Conservation (phyloP, 2,113 vertebrate species). For the Nothoprocta perdicaria region DNA sequence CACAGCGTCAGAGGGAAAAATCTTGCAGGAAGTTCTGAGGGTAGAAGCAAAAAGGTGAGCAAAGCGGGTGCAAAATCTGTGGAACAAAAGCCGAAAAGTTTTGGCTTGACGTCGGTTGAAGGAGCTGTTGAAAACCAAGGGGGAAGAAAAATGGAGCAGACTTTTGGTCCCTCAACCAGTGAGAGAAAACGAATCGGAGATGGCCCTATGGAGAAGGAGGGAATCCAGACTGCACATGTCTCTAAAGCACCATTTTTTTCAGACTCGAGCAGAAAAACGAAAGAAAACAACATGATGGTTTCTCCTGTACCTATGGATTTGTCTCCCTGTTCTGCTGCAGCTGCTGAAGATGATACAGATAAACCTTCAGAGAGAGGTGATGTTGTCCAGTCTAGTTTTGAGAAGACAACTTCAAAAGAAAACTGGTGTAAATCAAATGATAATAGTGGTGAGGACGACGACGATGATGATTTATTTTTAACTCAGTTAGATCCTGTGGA, state of each 20-base stretch:
- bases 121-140: neutral
- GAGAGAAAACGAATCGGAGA: neutral
- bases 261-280: neutral
- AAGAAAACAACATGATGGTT: neutral
- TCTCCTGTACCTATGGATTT: neutral
- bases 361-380: neutral
- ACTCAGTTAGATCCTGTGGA: constrained; percentile 82
- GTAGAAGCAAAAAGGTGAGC: neutral
- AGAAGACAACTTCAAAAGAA: neutral
- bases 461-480: constrained; percentile 75
- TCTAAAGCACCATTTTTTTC: neutral
- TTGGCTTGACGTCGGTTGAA: neutral
- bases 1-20: neutral
- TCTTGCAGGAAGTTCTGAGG: neutral
- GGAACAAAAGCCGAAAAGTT: neutral
- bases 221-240: fast-evolving
- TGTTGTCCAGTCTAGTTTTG: neutral
- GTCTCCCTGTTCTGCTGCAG: neutral
- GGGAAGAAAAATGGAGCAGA: neutral
- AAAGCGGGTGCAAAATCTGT: fast-evolving
- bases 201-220: neutral
- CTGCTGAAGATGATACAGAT: neutral
- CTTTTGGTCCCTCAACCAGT: neutral
- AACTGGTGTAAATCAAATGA: neutral
- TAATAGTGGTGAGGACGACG: neutral